phyloP scores from a whole-genome alignment of 2,888 invertebrate genomes.

The Torymus tubicola region DNA sequence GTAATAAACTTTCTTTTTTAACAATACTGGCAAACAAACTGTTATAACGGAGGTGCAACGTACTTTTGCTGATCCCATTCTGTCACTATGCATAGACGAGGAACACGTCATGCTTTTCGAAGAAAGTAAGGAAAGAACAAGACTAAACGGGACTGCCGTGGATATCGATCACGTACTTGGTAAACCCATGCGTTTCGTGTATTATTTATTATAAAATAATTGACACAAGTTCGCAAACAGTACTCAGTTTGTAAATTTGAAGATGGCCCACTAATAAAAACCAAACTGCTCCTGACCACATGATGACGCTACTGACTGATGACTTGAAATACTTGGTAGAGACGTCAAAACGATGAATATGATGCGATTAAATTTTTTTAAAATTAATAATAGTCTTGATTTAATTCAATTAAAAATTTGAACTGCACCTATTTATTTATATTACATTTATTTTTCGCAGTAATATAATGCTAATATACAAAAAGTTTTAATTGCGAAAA shows the following conservation, averaged over 20 bases:
- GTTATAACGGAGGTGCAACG: conserved; percentile 53
- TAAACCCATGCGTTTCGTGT: conserved; percentile 59
- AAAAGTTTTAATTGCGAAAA: too few relatives aligned
- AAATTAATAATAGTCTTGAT: too few relatives aligned
- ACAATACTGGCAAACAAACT: conserved; percentile 43
- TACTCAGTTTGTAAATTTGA: not conserved
- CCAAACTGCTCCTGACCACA: too few relatives aligned
- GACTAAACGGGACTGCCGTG: conserved; percentile 62
- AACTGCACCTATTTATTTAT: too few relatives aligned
- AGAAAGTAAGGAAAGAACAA: conserved; percentile 72
- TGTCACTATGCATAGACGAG: conserved; percentile 70
- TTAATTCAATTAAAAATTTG: too few relatives aligned
- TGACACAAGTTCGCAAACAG: not conserved
- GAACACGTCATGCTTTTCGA: conserved; percentile 74
- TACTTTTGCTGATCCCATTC: conserved; percentile 69
- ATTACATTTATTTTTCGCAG: too few relatives aligned
- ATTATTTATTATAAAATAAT: conserved; percentile 42
- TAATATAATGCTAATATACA: too few relatives aligned
- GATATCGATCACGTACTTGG: conserved; percentile 62
- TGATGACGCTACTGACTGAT: too few relatives aligned
- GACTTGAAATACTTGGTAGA: too few relatives aligned
- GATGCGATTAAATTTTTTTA: too few relatives aligned
- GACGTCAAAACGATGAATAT: too few relatives aligned
- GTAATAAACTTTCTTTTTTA: conserved; percentile 24
- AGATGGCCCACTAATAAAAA: too few relatives aligned